phyloP scores from a whole-genome alignment of 2,797 vertebrate genomes.

The Rhabdophis nuchalis region DNA sequence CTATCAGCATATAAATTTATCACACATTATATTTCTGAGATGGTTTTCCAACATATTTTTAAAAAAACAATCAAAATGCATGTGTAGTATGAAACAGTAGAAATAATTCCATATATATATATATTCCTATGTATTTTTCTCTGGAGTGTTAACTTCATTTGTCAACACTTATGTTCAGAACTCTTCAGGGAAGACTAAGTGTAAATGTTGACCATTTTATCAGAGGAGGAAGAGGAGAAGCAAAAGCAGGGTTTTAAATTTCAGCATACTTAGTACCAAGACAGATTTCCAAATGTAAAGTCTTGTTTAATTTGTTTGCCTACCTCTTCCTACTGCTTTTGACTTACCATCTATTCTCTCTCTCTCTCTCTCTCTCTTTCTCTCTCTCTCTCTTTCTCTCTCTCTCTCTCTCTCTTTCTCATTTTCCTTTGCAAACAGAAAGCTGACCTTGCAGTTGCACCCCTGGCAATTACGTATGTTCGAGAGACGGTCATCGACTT shows the following conservation, averaged over 20 bases:
- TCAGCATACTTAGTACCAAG: conserved; percentile 62
- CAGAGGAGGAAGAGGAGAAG: neutral
- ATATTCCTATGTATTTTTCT: conserved; percentile 9
- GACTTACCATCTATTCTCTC: conserved; percentile 68
- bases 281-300: conserved; percentile 67
- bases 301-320: conserved; percentile 76
- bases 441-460: conserved; percentile 98
- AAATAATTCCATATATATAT: neutral
- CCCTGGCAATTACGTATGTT: conserved; percentile 94
- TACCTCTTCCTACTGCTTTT: conserved; percentile 66
- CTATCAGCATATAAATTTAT: neutral
- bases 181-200: conserved; percentile 36
- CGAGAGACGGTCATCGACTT: conserved; percentile 99
- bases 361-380: neutral
- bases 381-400: conserved; percentile 11
- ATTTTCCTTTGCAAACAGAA: conserved; percentile 82
- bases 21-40: neutral
- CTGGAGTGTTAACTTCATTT: neutral
- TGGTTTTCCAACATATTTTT: neutral
- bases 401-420: conserved; percentile 42
- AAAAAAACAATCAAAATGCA: neutral
- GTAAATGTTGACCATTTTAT: conserved; percentile 41
- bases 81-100: neutral
- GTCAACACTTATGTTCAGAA: neutral
- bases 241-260: conserved; percentile 64